Conservation (phyloP, 2,113 vertebrate genomes). For the Octodon degus region DNA sequence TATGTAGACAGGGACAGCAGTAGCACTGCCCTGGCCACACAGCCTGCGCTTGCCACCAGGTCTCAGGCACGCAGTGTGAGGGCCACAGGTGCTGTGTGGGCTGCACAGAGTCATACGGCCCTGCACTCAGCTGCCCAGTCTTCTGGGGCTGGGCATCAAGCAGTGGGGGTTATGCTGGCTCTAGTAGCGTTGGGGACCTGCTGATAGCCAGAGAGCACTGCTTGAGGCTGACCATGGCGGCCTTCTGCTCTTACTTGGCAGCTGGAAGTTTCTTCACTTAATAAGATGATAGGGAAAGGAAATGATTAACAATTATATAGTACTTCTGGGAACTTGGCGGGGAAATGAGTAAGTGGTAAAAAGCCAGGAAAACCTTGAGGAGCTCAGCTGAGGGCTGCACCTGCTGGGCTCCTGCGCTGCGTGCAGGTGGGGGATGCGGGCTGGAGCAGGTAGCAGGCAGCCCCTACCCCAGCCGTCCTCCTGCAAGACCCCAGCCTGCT, state of each 20-base stretch:
- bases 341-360: not conserved
- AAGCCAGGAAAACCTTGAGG: not conserved
- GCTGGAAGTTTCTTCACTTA: not conserved
- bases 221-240: not conserved
- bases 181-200: rapidly evolving
- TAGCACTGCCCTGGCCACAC: not conserved
- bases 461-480: not conserved
- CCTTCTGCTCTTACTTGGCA: not conserved
- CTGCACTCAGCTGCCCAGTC: not conserved
- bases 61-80: no score
- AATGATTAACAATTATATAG: not conserved
- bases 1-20: not conserved
- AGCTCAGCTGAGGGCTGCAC: no score
- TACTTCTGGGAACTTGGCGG: not conserved
- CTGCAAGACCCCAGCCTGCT: not conserved
- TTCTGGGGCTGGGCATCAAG: not conserved
- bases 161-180: no score
- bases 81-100: not conserved
- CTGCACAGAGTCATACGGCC: no score
- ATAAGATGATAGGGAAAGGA: not conserved
- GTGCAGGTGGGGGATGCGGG: not conserved
- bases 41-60: not conserved
- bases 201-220: not conserved
- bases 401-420: not conserved
- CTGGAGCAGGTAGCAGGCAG: not conserved